Evolutionary conservation across 2,113 vertebrate species (phyloP), one percentile per base, ranked within the genome.

Genomic region (Pyrgilauda ruficollis): DNA sequence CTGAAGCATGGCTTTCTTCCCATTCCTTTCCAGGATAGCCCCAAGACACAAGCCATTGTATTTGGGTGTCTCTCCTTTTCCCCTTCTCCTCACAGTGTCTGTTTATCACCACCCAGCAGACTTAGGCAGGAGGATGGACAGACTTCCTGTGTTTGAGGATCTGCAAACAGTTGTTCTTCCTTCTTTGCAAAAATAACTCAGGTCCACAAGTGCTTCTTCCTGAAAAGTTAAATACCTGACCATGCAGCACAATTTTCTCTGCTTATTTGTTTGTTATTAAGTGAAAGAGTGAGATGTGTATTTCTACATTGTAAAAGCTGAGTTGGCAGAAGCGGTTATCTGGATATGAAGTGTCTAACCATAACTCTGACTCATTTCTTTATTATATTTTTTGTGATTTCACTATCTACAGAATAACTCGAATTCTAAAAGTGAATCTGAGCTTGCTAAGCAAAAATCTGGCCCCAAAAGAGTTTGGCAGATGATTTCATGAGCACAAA

Each of bases 1-100:
- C 46, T 62, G 59, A 69, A 87, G 33, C 5, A 13, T 61, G 30
- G 9, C 7, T 81, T 95, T 85, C 61, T 74, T 52, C 61, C 41
- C 18, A 2, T 41, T 61, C 23, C 27, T 11, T 1, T 15, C 28
- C 3, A 2, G 22, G 15, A 44, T 33, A 66, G 28, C 41, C 43
- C 5, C 15, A 82, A 67, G 41, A 52, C 35, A 9, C 3, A 7
- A 68, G 27, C 10, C 4, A 2, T 1, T 49, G 43, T 46, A 43
- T 83, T 62, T 80, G 2, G 0, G 22, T 37, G 50, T 8, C 22
- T 87, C 11, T 8, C 27, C n/a, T 1, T 2, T 31, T 17, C 21
- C 35, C 21, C 15, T 64, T 87, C 3, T 0, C 33, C 30, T 39
- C 16, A 18, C 7, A 27, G 35, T 0, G 3, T 3, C 6, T 39